Evolutionary conservation across 2,113 vertebrate genomes (phyloP).

Genomic region (Podarcis raffonei): DNA sequence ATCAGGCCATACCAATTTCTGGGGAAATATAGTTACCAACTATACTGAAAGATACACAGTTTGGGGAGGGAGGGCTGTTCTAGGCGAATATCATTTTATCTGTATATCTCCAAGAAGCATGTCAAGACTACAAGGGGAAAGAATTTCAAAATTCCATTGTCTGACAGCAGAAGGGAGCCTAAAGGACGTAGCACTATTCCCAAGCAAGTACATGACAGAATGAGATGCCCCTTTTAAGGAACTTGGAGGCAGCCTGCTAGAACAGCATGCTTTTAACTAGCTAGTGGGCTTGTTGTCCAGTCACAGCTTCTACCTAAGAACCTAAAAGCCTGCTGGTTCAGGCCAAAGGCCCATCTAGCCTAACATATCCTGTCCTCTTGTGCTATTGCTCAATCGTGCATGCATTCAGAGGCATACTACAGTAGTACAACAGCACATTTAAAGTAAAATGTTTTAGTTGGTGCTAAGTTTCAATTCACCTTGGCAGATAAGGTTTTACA

Average conservation of each 20-base stretch:
- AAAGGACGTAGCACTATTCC: too few relatives aligned
- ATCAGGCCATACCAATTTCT: background rate
- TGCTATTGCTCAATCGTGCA: too few relatives aligned
- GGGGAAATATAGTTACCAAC: background rate
- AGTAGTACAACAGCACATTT: too few relatives aligned
- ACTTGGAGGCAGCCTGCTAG: background rate
- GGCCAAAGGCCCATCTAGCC: too few relatives aligned
- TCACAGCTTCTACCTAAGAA: background rate
- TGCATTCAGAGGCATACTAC: too few relatives aligned
- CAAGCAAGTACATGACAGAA: background rate
- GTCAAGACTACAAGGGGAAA: background rate
- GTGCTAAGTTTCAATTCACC: too few relatives aligned
- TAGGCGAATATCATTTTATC: too few relatives aligned
- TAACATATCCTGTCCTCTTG: too few relatives aligned
- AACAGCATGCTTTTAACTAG: background rate
- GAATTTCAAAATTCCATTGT: background rate
- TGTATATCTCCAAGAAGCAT: background rate
- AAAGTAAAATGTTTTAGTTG: too few relatives aligned
- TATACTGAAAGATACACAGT: background rate
- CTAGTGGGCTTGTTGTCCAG: background rate
- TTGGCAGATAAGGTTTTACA: too few relatives aligned
- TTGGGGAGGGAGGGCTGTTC: too few relatives aligned
- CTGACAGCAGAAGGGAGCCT: background rate
- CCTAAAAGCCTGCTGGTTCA: too few relatives aligned
- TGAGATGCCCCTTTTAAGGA: background rate